Conservation (phyloP, 2,113 vertebrate genomes). For the Uropsilus gracilis region DNA sequence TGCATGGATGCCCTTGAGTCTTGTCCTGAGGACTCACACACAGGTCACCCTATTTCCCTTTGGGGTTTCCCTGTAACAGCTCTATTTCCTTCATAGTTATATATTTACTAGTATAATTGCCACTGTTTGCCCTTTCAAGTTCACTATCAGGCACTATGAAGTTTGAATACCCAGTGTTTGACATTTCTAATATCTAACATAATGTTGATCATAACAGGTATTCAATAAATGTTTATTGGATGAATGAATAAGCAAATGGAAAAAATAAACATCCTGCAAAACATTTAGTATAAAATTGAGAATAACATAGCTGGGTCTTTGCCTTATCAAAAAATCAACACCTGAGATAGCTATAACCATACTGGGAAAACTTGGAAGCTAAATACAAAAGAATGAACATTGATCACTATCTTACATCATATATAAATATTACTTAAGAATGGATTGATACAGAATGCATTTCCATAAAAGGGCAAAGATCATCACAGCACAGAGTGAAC, state of each 20-base stretch:
- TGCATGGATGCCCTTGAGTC: too few species aligned
- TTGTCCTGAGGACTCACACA: too few species aligned
- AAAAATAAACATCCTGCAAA: background rate
- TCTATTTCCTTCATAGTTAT: background rate
- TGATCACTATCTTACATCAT: too few species aligned
- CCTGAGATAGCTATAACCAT: too few species aligned
- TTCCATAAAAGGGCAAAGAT: too few species aligned
- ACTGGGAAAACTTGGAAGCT: too few species aligned
- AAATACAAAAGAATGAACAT: too few species aligned
- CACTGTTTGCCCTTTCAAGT: background rate
- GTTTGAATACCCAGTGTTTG: background rate
- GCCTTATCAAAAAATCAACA: background rate
- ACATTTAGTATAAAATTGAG: background rate
- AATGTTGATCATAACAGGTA: background rate
- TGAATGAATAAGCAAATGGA: background rate
- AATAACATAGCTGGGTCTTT: background rate
- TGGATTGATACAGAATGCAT: too few species aligned
- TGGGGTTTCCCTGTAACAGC: background rate
- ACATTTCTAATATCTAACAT: background rate
- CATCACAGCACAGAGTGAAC: too few species aligned
- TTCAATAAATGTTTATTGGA: background rate
- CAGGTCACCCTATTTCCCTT: too few species aligned
- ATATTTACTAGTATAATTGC: background rate
- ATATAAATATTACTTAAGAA: too few species aligned
- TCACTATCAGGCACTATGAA: background rate